These are phyloP conservation scores for Pseudorhombus dupliciocellatus DNA, from an alignment of 2,113 vertebrate genomes.

Conservation along the genomic window DNA sequence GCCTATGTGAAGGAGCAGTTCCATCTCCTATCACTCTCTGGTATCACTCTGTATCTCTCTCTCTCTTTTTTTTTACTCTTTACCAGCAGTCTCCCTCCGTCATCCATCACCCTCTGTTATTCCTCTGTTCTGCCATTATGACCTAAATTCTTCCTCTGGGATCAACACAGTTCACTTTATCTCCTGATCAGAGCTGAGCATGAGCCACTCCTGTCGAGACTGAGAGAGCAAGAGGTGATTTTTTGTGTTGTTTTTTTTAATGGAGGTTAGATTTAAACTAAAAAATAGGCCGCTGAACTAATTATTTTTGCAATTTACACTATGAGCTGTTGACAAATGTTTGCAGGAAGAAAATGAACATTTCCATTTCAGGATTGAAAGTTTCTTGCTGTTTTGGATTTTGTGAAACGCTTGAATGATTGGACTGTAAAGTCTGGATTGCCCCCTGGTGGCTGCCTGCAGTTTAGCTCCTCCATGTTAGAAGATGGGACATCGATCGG, in stretches of 20 bases:
- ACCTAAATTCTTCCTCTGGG: conserved; percentile 36
- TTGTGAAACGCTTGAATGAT: background rate
- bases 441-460: too few relatives aligned
- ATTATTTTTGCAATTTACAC: background rate
- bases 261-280: background rate
- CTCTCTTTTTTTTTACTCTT: conserved; percentile 23
- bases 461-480: too few relatives aligned
- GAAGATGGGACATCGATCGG: too few relatives aligned
- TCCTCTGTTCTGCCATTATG: conserved; percentile 18
- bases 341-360: background rate
- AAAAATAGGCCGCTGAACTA: background rate
- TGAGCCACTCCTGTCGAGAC: background rate
- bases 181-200: conserved; percentile 39
- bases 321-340: background rate
- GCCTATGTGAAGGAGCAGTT: background rate
- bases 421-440: background rate
- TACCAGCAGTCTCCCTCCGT: background rate
- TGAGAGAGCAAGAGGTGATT: background rate
- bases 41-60: background rate
- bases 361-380: background rate
- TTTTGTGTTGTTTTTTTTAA: too few relatives aligned
- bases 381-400: background rate
- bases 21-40: too few relatives aligned
- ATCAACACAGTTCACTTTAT: conserved; percentile 47
- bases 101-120: background rate